Conservation (phyloP, 2,113 vertebrate genomes). For the Nannobrachium achirus region DNA sequence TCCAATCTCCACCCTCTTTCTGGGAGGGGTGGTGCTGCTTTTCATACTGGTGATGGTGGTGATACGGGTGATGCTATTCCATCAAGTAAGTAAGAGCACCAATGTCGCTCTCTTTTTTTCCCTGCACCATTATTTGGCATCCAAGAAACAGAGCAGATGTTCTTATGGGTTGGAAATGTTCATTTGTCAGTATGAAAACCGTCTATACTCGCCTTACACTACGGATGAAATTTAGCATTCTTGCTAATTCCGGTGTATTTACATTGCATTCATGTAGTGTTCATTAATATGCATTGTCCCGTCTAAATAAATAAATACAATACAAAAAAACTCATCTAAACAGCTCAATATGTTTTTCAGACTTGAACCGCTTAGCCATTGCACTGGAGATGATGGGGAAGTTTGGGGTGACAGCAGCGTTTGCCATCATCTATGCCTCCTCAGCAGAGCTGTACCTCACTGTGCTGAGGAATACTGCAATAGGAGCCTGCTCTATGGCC, state of each 20-base stretch:
- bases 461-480: slow-evolving; percentile 86
- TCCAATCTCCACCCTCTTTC: slow-evolving; percentile 78
- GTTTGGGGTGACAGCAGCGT: slow-evolving; percentile 86
- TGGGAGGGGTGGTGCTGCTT: slow-evolving; percentile 87
- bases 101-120: too few species aligned
- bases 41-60: too few species aligned
- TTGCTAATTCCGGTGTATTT: too few species aligned
- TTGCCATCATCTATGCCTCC: slow-evolving; percentile 88
- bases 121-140: too few species aligned
- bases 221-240: too few species aligned
- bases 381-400: slow-evolving; percentile 91
- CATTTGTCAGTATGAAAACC: too few species aligned
- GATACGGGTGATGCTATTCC: slow-evolving; percentile 90
- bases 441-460: slow-evolving; percentile 93
- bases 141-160: too few species aligned
- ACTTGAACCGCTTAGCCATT: slow-evolving; percentile 74
- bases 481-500: slow-evolving; percentile 87
- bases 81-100: slow-evolving; percentile 81
- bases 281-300: too few species aligned
- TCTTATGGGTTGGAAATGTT: too few species aligned
- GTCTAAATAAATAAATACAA: too few species aligned
- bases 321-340: not conserved
- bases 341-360: slow-evolving; percentile 60
- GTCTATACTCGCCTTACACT: too few species aligned
- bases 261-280: too few species aligned